These are phyloP conservation scores for Microplitis manilae DNA, from an alignment of 2,888 invertebrate genomes.

Conservation along the genomic window DNA sequence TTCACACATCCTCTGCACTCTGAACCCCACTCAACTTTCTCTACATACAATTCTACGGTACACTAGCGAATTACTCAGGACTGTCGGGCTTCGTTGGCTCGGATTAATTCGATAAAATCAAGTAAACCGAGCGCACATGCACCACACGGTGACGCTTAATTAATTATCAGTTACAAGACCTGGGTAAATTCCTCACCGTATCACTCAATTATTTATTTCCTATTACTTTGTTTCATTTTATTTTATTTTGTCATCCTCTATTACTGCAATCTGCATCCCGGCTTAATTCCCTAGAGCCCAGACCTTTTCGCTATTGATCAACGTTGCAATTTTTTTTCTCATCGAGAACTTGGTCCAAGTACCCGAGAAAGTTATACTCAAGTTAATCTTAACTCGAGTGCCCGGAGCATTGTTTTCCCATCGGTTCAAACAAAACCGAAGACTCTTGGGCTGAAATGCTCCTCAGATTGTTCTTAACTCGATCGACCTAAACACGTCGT, in stretches of 20 bases:
- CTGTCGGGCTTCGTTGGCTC: conserved; percentile 45
- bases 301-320: neutral
- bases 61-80: conserved; percentile 56
- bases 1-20: neutral
- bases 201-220: conserved; percentile 8
- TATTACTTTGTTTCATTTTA: neutral
- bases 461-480: conserved; percentile 54
- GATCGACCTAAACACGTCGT: conserved; percentile 60
- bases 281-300: too few relatives aligned
- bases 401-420: conserved; percentile 48
- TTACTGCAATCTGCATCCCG: neutral
- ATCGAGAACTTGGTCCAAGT: neutral
- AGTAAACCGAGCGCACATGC: conserved; percentile 45
- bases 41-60: conserved; percentile 9
- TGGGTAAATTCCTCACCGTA: conserved; percentile 19
- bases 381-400: conserved; percentile 25
- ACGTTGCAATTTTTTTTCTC: neutral
- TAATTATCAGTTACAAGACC: conserved; percentile 25
- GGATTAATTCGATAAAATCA: conserved; percentile 60
- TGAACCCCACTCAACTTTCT: conserved; percentile 14
- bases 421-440: conserved; percentile 41
- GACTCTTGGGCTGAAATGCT: conserved; percentile 1
- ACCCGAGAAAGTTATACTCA: neutral
- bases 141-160: conserved; percentile 30
- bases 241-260: neutral